phyloP scores from a whole-genome alignment of 1,140 invertebrate genomes.

The Micrasema minimum region DNA sequence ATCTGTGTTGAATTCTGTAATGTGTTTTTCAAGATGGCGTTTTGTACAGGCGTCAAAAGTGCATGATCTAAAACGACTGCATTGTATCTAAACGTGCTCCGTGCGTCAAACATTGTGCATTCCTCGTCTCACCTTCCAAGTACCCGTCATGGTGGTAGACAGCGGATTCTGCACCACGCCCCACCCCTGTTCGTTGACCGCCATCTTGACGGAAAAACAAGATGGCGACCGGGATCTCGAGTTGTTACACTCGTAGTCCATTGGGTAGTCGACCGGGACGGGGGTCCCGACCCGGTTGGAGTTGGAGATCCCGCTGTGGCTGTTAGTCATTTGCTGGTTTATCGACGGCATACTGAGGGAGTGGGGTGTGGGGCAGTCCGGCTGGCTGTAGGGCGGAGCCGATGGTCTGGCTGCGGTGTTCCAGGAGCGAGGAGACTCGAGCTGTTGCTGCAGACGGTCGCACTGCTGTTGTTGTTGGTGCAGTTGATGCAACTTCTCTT shows the following conservation, averaged over 20 bases:
- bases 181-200: conserved; percentile 62
- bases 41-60: no score
- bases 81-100: not conserved
- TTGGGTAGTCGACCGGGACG: conserved; percentile 39
- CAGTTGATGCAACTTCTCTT: conserved; percentile 34
- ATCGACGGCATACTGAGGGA: conserved; percentile 52
- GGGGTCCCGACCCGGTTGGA: conserved; percentile 41
- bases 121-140: conserved; percentile 65
- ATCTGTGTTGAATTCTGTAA: no score
- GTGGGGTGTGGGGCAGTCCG: conserved; percentile 35
- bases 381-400: conserved; percentile 42
- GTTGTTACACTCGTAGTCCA: conserved; percentile 35
- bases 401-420: conserved; percentile 31
- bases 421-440: conserved; percentile 45
- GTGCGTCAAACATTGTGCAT: not conserved
- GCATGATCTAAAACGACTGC: no score
- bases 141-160: conserved; percentile 55
- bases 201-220: conserved; percentile 66
- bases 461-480: conserved; percentile 41
- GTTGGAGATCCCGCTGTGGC: conserved; percentile 28
- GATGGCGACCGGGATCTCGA: conserved; percentile 64
- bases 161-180: conserved; percentile 60
- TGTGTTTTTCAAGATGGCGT: no score
- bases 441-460: conserved; percentile 37
- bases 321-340: conserved; percentile 29